Evolutionary conservation across 2,113 vertebrate species (phyloP), one percentile per base, ranked within the genome.

Genomic region (Pelecanus crispus): DNA sequence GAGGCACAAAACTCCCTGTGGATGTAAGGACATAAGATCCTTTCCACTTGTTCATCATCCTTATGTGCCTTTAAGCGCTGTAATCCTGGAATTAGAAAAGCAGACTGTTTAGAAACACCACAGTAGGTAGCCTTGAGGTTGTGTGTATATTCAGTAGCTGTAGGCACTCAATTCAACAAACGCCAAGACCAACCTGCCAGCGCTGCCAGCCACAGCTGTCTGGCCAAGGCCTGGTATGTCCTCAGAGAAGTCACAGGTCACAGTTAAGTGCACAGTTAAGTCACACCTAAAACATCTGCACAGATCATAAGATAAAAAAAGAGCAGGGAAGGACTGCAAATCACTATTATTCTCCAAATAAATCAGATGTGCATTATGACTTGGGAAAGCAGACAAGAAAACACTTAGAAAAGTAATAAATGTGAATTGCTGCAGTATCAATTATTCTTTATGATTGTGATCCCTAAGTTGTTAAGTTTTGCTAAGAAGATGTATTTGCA

Each of bases 41-140:
- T 97, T 83, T 96, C 91, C 59, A 58, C 78, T 70, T 74, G 91
- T 38, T 91, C 92, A 59, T 95, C 96, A 94, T 79, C 67, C 71
- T 95, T 68, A 91, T 63, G 87, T 91, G 81, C 81, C 91, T 92
- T 92, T 74, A 94, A 91, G 94, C 65, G 2, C 88, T 73, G 70
- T 96, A 97, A 97, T 94, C 95, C 95, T 24, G 81, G 96, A 78
- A 94, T 96, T 97, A 93, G 94, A 92, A 83, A 38, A 92, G 73
- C 78, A 90, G 86, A 6, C 45, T 80, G 49, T 70, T 82, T 87
- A 80, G 88, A n/a, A 71, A 65, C 78, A 47, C 53, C 55, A 4
- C 92, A 80, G 92, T 11, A 77, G 96, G 90, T 75, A 94, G 92
- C 52, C 90, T 90, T 47, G 73, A 77, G 83, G 50, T 17, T 66